Base-by-base conservation (phyloP, 2,888 invertebrate species). In the Hirtodrosophila histrioides region DNA sequence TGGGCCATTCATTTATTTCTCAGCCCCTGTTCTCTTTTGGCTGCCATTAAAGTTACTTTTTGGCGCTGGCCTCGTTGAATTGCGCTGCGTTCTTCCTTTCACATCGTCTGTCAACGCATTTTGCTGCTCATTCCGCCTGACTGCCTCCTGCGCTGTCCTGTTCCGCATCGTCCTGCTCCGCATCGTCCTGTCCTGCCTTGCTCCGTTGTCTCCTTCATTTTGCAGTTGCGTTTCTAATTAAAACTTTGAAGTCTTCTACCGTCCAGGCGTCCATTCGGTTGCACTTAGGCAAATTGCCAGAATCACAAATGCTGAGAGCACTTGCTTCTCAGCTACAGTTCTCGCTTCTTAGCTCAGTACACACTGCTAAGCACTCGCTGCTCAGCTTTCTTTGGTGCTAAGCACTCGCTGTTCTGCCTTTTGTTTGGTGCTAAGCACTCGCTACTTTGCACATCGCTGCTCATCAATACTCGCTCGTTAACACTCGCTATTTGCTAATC, bases 231-330 rank as follows among this genome's bases (percentile, higher is more conserved):
- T 86, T 86, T 83, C 86, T 83, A 83, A 83, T 83, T 83, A 83
- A 83, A 83, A 83, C 75, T 83, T 83, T 82, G 40, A 67, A 75
- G 64, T 64, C 72, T 50, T 44, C 44, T 54, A 40, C 67, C 67
- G 67, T 63, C 71, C 60, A 68, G 48, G 46, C 67, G 55, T 56
- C 63, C 63, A 71, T 71, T 75, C 49, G 62, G 12, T 48, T 82
- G 86, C 81, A 82, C 81, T 82, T 82, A 82, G 83, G 83, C 83
- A 82, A 85, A 82, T 82, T 82, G 86, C 86, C 83, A 85, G 71
- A 60, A 62, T 64, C 62, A 60, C 66, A 69, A 49, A 49, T 29
- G 40, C 11, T 46, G 41, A 41, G 33, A 50, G 40, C 46, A 37
- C 50, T 50, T 17, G 31, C 37, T 35, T 10, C 9, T 35, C 10